phyloP scores from a whole-genome alignment of 35 echinoderm and acorn worm genomes.

The Chiridota heheva region DNA sequence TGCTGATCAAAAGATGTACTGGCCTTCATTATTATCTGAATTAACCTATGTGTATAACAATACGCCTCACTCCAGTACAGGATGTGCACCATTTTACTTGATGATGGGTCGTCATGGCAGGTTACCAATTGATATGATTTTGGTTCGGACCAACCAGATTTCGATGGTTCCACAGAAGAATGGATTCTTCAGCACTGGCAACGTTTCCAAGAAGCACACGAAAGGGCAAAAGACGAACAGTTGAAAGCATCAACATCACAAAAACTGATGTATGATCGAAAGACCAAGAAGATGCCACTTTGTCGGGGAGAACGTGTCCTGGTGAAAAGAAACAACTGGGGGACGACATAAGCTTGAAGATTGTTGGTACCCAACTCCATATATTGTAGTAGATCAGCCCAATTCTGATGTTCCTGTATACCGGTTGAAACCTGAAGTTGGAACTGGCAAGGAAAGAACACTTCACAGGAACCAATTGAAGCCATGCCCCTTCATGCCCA shows the following conservation, averaged over 20 bases:
- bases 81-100: conserved; percentile 34
- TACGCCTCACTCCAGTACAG: conserved; percentile 17
- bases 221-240: not conserved
- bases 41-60: conserved; percentile 35
- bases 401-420: not conserved
- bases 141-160: not conserved
- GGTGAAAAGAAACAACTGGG: not conserved
- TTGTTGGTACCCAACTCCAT: conserved; percentile 4
- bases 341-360: not conserved
- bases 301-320: conserved; percentile 7
- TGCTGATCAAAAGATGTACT: not conserved
- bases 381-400: not conserved
- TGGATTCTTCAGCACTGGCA: not conserved
- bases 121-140: conserved; percentile 22
- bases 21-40: not conserved
- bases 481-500: conserved; percentile 16
- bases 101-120: conserved; percentile 35
- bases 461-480: conserved; percentile 9
- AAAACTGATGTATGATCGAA: not conserved
- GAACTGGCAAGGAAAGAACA: not conserved
- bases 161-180: too few species aligned
- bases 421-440: conserved; percentile 3
- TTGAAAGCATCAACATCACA: not conserved
- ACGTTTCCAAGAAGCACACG: not conserved
- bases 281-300: not conserved